phyloP scores from a whole-genome alignment of 2,797 vertebrate genomes.

The Lacerta viridis region DNA sequence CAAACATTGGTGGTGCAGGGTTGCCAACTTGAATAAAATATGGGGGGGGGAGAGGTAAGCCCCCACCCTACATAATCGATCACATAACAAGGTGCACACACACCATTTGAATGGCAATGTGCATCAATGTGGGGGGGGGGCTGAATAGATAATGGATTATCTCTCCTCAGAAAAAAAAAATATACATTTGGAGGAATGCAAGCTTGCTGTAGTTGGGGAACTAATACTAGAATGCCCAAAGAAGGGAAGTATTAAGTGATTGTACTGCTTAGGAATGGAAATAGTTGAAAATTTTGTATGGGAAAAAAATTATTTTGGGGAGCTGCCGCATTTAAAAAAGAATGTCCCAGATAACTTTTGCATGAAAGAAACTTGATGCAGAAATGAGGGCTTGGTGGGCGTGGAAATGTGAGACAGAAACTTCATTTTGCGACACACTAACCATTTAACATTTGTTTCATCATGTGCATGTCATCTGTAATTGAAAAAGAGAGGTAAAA shows the following conservation, averaged over 20 bases:
- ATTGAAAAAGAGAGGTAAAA: background rate
- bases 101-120: too few species aligned
- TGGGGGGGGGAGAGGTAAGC: too few species aligned
- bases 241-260: slow-evolving; percentile 1
- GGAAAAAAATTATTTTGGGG: background rate
- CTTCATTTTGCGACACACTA: background rate
- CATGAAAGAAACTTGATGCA: background rate
- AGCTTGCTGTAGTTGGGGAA: background rate
- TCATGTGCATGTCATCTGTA: background rate
- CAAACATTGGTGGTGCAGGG: background rate
- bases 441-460: rapidly evolving
- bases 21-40: background rate
- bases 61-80: too few species aligned
- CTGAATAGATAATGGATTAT: background rate
- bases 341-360: background rate
- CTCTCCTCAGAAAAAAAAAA: background rate
- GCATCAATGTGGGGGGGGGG: too few species aligned
- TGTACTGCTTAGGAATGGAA: background rate
- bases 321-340: background rate
- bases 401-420: background rate
- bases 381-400: background rate
- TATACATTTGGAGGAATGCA: slow-evolving; percentile 2
- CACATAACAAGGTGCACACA: too few species aligned
- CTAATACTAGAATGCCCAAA: background rate
- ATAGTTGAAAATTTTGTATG: slow-evolving; percentile 3